Conservation (phyloP, 1,140 invertebrate species). For the Adoxophyes honmai region DNA sequence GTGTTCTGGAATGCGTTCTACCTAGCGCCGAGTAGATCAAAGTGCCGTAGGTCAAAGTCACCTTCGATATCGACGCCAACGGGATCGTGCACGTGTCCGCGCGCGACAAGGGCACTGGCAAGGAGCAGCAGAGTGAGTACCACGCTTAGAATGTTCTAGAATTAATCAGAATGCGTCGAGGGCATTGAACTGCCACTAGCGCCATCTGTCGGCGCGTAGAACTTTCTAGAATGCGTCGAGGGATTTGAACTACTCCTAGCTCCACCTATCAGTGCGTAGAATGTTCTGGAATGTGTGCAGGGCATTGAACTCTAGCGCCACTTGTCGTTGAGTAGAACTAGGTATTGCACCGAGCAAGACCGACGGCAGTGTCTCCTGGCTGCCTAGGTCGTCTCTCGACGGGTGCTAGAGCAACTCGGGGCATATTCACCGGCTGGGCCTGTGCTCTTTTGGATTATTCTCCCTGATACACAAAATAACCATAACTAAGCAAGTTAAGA, state of each 20-base stretch:
- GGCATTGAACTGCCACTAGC: no score
- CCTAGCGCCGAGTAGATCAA: slow-evolving; percentile 95
- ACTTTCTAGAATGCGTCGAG: no score
- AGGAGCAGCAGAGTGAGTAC: slow-evolving; percentile 98
- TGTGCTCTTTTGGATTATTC: slow-evolving; percentile 47
- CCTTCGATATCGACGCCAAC: slow-evolving; percentile 99
- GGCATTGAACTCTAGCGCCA: no score
- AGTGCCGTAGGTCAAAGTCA: slow-evolving; percentile 97
- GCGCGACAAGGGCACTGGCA: slow-evolving; percentile 98
- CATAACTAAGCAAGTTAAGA: no score
- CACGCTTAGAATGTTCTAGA: no score
- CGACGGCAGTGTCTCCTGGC: slow-evolving; percentile 32
- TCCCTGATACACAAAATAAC: slow-evolving; percentile 24
- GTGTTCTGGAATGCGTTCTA: no score
- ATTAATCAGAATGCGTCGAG: no score
- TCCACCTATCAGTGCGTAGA: no score
- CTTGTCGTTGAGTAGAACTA: slow-evolving; percentile 91
- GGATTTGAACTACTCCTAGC: no score
- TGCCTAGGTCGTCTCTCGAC: slow-evolving; percentile 39
- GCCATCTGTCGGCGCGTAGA: no score
- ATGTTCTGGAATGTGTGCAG: no score
- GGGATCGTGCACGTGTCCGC: slow-evolving; percentile 99
- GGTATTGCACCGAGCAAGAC: slow-evolving; percentile 38
- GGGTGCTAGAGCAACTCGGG: slow-evolving; percentile 53
- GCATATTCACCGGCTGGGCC: slow-evolving; percentile 54